A percentile compares a stretch with the other conserved stretches of the same genome.
Conservation (phyloP, 2,888 invertebrate genomes). For the Lamellibrachia columna region DNA sequence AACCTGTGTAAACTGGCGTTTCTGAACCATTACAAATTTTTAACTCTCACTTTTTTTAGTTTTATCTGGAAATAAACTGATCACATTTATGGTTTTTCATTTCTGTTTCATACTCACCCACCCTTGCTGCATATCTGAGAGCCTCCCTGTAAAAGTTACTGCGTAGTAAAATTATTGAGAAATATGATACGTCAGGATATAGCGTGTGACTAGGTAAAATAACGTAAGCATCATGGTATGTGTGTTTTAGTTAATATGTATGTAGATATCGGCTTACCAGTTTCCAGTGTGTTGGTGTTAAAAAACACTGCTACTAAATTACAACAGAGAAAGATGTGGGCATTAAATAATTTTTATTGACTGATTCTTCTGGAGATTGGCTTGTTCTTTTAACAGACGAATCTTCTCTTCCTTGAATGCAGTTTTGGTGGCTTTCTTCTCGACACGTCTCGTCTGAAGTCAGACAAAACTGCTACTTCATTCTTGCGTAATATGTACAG, state of each 20-base stretch:
- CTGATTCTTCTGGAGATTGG: slow-evolving; percentile 52
- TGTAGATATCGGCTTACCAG: background rate
- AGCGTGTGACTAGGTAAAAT: too few relatives aligned
- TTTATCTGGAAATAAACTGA: too few relatives aligned
- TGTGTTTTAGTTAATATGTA: background rate
- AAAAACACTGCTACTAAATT: background rate
- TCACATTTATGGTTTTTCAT: too few relatives aligned
- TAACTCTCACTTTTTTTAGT: too few relatives aligned
- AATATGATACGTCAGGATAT: too few relatives aligned
- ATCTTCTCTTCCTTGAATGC: slow-evolving; percentile 59
- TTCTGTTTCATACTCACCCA: too few relatives aligned
- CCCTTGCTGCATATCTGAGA: too few relatives aligned
- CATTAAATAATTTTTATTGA: slow-evolving; percentile 47
- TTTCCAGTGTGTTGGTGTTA: background rate
- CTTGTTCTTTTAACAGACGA: slow-evolving; percentile 53
- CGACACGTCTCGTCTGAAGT: slow-evolving; percentile 57
- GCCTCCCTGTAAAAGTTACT: too few relatives aligned
- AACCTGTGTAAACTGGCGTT: too few relatives aligned
- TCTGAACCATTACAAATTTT: too few relatives aligned
- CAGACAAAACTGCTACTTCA: slow-evolving; percentile 1
- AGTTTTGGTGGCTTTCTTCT: slow-evolving; percentile 60
- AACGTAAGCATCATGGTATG: background rate
- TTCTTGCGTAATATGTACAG: background rate
- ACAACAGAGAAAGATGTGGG: background rate
- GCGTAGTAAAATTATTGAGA: too few relatives aligned